Percentiles rank a stretch among this genome's conserved stretches.
Evolutionary conservation across 2,113 vertebrate genomes (phyloP).

Genomic region (Dolichallabes microphthalmus): DNA sequence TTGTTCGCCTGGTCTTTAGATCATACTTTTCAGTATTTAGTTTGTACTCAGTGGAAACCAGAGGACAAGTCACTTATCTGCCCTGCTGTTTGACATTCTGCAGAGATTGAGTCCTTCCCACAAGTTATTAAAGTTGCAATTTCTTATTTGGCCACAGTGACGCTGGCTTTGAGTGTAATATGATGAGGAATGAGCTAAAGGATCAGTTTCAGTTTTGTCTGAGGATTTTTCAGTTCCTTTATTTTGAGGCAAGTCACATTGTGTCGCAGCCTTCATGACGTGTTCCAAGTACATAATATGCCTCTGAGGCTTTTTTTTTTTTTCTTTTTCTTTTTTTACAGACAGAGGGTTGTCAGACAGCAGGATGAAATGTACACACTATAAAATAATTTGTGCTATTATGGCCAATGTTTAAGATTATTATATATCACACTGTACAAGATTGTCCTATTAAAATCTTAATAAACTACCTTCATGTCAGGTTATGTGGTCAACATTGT

Average conservation of each 20-base stretch:
- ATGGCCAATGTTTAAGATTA: background rate
- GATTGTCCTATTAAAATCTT: background rate
- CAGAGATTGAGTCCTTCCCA: background rate
- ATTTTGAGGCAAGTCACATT: background rate
- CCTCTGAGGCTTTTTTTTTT: background rate
- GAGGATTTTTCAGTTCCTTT: background rate
- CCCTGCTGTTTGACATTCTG: background rate
- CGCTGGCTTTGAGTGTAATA: background rate
- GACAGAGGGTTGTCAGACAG: background rate
- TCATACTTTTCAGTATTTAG: slow-evolving; percentile 14
- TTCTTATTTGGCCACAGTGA: background rate
- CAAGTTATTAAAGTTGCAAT: slow-evolving; percentile 3
- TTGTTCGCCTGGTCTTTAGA: background rate
- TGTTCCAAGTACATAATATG: background rate
- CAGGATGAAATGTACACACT: background rate
- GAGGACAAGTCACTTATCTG: background rate
- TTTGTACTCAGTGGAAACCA: background rate
- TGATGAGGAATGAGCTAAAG: background rate
- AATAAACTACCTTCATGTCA: background rate
- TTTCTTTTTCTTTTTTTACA: background rate
- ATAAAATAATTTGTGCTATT: background rate
- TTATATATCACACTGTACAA: background rate
- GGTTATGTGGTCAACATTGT: background rate
- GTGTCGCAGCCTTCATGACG: background rate
- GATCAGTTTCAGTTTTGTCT: background rate